phyloP scores from a whole-genome alignment of 2,113 vertebrate genomes.

The Epinephelus fuscoguttatus region DNA sequence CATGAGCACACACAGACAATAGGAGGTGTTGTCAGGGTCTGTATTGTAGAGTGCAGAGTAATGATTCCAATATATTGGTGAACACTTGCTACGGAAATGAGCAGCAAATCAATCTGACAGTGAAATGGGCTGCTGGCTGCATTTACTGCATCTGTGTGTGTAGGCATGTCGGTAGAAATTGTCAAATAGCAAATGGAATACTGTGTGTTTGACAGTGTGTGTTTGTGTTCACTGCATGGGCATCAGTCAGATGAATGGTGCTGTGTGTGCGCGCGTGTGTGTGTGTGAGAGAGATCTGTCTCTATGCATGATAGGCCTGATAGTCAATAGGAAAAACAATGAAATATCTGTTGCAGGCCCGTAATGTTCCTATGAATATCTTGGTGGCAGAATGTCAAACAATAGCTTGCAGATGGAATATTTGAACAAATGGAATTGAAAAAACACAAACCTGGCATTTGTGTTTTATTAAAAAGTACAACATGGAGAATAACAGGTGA shows the following conservation, averaged over 20 bases:
- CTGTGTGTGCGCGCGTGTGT: too few relatives aligned
- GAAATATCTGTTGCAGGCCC: constrained; percentile 2
- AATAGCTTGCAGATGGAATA: constrained; percentile 13
- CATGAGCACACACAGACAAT: background rate
- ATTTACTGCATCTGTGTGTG: too few relatives aligned
- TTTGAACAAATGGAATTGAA: constrained; percentile 1
- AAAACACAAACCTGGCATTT: constrained; percentile 7
- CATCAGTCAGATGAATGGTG: too few relatives aligned
- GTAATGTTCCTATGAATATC: constrained; percentile 11
- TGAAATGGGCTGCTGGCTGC: constrained; percentile 11
- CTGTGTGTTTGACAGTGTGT: too few relatives aligned
- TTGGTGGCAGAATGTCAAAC: constrained; percentile 11
- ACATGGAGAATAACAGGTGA: background rate
- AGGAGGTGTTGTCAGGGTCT: constrained; percentile 10
- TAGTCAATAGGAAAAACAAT: constrained; percentile 17
- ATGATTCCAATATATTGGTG: constrained; percentile 30
- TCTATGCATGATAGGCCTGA: background rate
- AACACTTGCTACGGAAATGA: constrained; percentile 8
- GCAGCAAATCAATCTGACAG: constrained; percentile 36
- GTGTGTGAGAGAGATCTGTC: too few relatives aligned
- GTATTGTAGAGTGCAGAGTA: background rate
- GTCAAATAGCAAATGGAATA: too few relatives aligned
- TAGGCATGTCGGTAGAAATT: too few relatives aligned
- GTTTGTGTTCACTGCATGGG: too few relatives aligned
- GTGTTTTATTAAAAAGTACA: background rate